phyloP scores from a whole-genome alignment of 2,797 vertebrate species.

The Tarsius wallacei region DNA sequence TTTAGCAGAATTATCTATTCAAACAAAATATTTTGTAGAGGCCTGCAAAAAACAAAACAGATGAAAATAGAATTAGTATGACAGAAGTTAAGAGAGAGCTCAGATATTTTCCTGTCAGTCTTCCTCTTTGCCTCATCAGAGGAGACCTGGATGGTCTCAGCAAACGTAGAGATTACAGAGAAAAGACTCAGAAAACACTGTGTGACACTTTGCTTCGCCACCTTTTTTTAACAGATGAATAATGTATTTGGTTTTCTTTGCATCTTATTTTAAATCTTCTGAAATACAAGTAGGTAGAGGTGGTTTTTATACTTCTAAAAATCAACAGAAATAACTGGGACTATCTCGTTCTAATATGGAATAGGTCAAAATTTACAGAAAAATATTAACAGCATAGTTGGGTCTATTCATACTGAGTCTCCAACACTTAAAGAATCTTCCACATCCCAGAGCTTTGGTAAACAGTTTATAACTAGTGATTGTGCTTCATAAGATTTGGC shows the following conservation, averaged over 20 bases:
- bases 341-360: not conserved
- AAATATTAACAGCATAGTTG: not conserved
- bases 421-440: not conserved
- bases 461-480: not conserved
- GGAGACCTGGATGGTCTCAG: not conserved
- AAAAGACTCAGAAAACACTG: not conserved
- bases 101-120: not conserved
- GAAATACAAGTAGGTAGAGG: not conserved
- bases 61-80: not conserved
- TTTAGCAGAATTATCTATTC: not conserved
- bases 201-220: not conserved
- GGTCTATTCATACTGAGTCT: not conserved
- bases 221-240: not conserved
- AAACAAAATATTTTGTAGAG: not conserved
- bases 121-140: not conserved
- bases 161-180: not conserved
- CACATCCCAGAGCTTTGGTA: not conserved
- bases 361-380: not conserved
- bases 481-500: not conserved
- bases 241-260: conserved; percentile 5
- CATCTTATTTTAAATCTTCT: not conserved
- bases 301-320: not conserved
- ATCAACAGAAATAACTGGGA: not conserved
- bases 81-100: not conserved
- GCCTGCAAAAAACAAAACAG: not conserved